Evolutionary conservation across 2,113 vertebrate species (phyloP).

Genomic region (Melanostigma gelatinosum): DNA sequence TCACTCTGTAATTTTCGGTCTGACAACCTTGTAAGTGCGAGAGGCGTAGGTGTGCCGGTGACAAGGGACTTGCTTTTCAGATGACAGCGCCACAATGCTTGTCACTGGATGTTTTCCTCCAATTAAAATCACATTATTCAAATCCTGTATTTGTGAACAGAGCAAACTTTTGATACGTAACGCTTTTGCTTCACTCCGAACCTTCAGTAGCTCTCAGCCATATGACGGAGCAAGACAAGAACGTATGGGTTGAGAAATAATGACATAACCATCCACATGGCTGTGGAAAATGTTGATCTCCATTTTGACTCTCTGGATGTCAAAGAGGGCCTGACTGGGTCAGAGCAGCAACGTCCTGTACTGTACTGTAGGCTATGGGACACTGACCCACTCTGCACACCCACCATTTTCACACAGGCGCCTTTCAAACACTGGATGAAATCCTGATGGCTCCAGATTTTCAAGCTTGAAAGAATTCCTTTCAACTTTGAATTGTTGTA

Average conservation of each 20-base stretch:
- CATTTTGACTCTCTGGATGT: slow-evolving; percentile 27
- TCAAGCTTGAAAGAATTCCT: slow-evolving; percentile 24
- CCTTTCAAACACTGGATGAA: slow-evolving; percentile 10
- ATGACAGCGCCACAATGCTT: slow-evolving; percentile 67
- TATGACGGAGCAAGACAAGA: slow-evolving; percentile 13
- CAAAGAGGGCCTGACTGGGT: slow-evolving; percentile 31
- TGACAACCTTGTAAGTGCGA: slow-evolving; percentile 68
- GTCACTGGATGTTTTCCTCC: slow-evolving; percentile 65
- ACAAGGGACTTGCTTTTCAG: slow-evolving; percentile 58
- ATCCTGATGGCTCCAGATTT: background rate
- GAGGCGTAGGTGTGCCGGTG: slow-evolving; percentile 70
- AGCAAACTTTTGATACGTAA: slow-evolving; percentile 50
- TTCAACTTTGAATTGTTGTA: slow-evolving; percentile 5
- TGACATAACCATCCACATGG: slow-evolving; percentile 39
- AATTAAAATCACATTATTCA: slow-evolving; percentile 62
- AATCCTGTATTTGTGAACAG: slow-evolving; percentile 64
- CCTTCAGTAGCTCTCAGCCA: slow-evolving; percentile 11
- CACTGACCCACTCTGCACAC: slow-evolving; percentile 45
- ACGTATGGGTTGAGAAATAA: slow-evolving; percentile 6
- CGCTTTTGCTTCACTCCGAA: slow-evolving; percentile 14
- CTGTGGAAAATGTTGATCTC: slow-evolving; percentile 69
- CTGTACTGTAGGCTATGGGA: slow-evolving; percentile 37
- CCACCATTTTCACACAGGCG: slow-evolving; percentile 72
- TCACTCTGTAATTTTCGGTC: slow-evolving; percentile 69
- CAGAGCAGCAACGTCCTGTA: slow-evolving; percentile 29